phyloP scores from a whole-genome alignment of 1,140 invertebrate species.

The Nasonia giraulti region DNA sequence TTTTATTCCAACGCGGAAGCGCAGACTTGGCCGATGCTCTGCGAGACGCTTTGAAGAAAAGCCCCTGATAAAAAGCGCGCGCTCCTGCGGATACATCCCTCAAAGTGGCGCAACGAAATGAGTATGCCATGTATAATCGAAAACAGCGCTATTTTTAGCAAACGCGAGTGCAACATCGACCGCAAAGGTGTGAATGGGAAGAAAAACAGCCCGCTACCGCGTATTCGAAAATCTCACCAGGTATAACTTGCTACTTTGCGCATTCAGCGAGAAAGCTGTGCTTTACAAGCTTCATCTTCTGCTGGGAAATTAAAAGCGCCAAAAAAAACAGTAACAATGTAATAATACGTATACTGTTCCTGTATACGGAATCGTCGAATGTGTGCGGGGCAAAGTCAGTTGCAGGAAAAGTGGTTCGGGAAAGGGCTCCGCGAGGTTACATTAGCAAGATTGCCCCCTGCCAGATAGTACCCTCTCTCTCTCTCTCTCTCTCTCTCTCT shows the following conservation, averaged over 20 bases:
- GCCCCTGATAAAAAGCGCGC: too few relatives aligned
- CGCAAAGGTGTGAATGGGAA: slow-evolving; percentile 40
- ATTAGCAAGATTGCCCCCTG: slow-evolving; percentile 69
- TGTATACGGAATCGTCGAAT: not conserved
- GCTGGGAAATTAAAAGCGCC: slow-evolving; percentile 21
- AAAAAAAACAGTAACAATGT: slow-evolving; percentile 36
- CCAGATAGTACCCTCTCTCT: not conserved
- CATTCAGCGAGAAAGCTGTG: slow-evolving; percentile 61
- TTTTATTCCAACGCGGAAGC: not conserved
- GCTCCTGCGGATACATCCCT: too few relatives aligned
- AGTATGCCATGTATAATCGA: not conserved
- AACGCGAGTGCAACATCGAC: too few relatives aligned
- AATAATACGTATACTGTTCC: not conserved
- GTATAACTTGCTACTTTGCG: slow-evolving; percentile 58
- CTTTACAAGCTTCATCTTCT: slow-evolving; percentile 56
- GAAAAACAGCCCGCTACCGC: not conserved
- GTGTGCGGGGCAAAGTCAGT: slow-evolving; percentile 21
- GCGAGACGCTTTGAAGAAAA: too few relatives aligned
- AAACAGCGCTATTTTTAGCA: not conserved
- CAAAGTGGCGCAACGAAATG: too few relatives aligned
- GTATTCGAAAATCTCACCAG: not conserved
- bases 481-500: too few relatives aligned
- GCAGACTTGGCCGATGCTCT: too few relatives aligned
- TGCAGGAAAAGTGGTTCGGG: slow-evolving; percentile 62
- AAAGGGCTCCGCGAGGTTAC: slow-evolving; percentile 62